Percentiles rank a stretch among this genome's conserved stretches.
phyloP scores from a whole-genome alignment of 1,140 invertebrate species.

The Zaprionus nigranus region DNA sequence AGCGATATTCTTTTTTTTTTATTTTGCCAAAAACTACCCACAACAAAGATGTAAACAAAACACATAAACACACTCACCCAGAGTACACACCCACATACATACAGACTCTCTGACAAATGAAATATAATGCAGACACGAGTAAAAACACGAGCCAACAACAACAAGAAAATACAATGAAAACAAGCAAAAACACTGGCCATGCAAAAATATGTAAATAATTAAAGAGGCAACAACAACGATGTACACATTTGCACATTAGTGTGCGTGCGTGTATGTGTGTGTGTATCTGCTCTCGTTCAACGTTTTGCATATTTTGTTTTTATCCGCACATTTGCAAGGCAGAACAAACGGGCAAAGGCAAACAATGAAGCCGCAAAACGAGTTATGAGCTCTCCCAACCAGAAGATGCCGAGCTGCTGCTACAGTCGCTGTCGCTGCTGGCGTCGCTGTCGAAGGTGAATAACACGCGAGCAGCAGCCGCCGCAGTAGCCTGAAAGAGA shows the following conservation, averaged over 20 bases:
- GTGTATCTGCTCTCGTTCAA: background rate
- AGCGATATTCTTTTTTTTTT: slow-evolving; percentile 6
- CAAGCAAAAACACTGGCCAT: slow-evolving; percentile 14
- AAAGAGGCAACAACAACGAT: slow-evolving; percentile 29
- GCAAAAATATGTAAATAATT: slow-evolving; percentile 38
- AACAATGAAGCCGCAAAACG: slow-evolving; percentile 52
- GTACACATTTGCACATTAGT: background rate
- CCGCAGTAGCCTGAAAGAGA: slow-evolving; percentile 23
- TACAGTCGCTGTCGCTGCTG: background rate
- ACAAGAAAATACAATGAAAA: slow-evolving; percentile 14
- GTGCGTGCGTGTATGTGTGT: background rate
- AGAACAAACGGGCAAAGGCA: slow-evolving; percentile 48
- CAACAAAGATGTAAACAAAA: slow-evolving; percentile 72
- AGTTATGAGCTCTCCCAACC: slow-evolving; percentile 35
- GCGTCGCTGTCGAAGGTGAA: slow-evolving; percentile 35
- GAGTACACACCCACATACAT: slow-evolving; percentile 34
- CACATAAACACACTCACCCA: slow-evolving; percentile 41
- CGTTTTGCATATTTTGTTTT: slow-evolving; percentile 66
- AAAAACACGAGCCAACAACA: slow-evolving; percentile 43
- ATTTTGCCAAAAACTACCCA: slow-evolving; percentile 40
- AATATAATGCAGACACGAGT: slow-evolving; percentile 35
- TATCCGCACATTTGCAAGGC: slow-evolving; percentile 59
- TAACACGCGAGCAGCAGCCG: slow-evolving; percentile 27
- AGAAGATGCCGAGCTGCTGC: slow-evolving; percentile 8
- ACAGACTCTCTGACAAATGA: slow-evolving; percentile 14